Evolutionary conservation across 2,888 invertebrate species (phyloP).

Genomic region (Hyposoter didymator): DNA sequence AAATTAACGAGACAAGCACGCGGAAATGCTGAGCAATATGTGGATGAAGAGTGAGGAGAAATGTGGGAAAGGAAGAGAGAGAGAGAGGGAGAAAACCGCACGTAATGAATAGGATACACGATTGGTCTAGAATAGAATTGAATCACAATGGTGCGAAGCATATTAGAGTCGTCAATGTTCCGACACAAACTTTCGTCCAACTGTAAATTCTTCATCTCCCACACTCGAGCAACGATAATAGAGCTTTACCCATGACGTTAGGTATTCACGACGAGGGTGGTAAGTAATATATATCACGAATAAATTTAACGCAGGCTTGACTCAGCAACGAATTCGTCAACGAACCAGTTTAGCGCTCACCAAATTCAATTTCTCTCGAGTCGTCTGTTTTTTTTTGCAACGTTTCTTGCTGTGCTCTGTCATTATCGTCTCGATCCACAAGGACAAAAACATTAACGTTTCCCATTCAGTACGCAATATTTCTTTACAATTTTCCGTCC

Average conservation of each 20-base stretch:
- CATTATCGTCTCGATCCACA: not conserved
- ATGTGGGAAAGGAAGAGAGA: not conserved
- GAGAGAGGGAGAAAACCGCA: slow-evolving; percentile 23
- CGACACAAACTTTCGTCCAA: slow-evolving; percentile 3
- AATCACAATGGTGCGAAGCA: slow-evolving; percentile 58
- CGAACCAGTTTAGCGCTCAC: not conserved
- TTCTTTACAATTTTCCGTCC: not conserved
- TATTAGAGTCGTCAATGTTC: slow-evolving; percentile 51
- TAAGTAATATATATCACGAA: slow-evolving; percentile 1
- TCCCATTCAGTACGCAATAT: not conserved
- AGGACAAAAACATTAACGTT: not conserved
- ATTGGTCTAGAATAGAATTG: slow-evolving; percentile 64
- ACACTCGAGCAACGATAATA: slow-evolving; percentile 44
- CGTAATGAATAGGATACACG: slow-evolving; percentile 62
- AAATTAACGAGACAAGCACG: not conserved
- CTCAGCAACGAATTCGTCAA: not conserved
- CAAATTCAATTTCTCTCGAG: not conserved
- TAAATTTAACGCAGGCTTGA: slow-evolving; percentile 7
- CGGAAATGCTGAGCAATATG: not conserved
- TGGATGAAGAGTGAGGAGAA: not conserved
- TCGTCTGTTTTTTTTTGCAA: not conserved
- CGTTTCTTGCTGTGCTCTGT: not conserved
- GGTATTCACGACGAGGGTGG: slow-evolving; percentile 49
- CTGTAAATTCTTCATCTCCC: slow-evolving; percentile 40
- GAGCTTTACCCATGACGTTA: slow-evolving; percentile 37